Conservation (phyloP, 2,113 vertebrate species). For the Setophaga coronata region DNA sequence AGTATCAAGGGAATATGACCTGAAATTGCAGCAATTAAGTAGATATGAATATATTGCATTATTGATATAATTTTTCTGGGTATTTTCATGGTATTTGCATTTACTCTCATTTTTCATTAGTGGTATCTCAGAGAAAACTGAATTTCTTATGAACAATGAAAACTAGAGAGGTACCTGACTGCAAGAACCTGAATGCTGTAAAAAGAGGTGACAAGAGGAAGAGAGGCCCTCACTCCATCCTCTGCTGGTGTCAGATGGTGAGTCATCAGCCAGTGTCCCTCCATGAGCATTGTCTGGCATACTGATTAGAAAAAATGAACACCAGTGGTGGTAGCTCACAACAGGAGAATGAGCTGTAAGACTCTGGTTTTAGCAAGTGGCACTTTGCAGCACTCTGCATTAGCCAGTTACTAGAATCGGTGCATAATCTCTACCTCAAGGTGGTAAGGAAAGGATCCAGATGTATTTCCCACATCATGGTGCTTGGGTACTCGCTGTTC, state of each 20-base stretch:
- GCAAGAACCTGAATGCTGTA: fast-evolving
- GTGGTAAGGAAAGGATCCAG: neutral
- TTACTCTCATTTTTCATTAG: neutral
- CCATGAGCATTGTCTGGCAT: fast-evolving
- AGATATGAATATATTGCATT: neutral
- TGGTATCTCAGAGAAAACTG: neutral
- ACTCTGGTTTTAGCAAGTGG: neutral
- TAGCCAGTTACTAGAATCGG: neutral
- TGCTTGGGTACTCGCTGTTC: neutral
- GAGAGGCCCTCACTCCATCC: neutral
- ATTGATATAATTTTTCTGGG: neutral
- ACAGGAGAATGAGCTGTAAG: neutral
- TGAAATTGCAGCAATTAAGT: neutral
- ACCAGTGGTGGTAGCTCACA: neutral
- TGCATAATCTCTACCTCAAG: neutral
- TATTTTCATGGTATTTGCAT: neutral
- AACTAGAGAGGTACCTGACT: neutral
- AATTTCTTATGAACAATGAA: neutral
- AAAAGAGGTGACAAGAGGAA: neutral
- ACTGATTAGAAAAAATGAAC: neutral
- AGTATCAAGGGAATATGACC: neutral
- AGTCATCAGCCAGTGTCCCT: neutral
- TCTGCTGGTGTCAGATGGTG: neutral
- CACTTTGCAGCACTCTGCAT: neutral
- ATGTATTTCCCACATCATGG: neutral